These are phyloP conservation scores for Timema cristinae DNA, from an alignment of 2,888 invertebrate genomes.

Conservation along the genomic window DNA sequence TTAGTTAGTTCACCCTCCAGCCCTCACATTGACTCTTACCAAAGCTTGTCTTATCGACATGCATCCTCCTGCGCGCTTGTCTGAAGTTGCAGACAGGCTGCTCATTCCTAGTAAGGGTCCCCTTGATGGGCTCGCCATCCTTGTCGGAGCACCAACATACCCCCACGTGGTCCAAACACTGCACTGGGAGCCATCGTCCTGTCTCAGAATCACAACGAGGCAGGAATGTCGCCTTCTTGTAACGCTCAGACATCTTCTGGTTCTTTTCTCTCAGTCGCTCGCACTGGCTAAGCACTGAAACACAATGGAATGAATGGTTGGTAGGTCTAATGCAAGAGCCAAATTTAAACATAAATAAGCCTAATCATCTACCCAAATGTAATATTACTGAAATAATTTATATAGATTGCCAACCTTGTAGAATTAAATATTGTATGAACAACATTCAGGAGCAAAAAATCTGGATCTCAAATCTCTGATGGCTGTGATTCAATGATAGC, in stretches of 20 bases:
- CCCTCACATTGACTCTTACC: slow-evolving; percentile 42
- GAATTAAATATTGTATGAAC: no score
- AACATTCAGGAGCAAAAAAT: no score
- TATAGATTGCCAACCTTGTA: no score
- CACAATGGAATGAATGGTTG: neutral
- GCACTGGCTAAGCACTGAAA: slow-evolving; percentile 69
- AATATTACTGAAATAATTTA: no score
- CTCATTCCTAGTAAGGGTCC: slow-evolving; percentile 69
- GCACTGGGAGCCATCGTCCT: slow-evolving; percentile 77
- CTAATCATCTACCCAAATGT: no score
- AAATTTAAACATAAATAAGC: no score
- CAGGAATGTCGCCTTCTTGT: slow-evolving; percentile 70
- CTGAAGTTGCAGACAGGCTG: slow-evolving; percentile 76
- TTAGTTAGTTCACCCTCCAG: neutral
- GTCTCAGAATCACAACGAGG: slow-evolving; percentile 68
- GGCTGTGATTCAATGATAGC: no score
- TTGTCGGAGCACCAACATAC: slow-evolving; percentile 87
- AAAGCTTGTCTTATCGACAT: slow-evolving; percentile 50
- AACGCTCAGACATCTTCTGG: slow-evolving; percentile 63
- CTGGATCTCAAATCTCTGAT: no score
- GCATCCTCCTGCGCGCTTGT: slow-evolving; percentile 62
- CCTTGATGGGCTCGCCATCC: slow-evolving; percentile 75
- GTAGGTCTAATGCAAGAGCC: no score
- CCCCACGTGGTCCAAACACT: slow-evolving; percentile 71
- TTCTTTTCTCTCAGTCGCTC: slow-evolving; percentile 77